These are phyloP conservation scores for Eustalomyia histrio DNA, from an alignment of 2,888 invertebrate genomes.

Conservation along the genomic window DNA sequence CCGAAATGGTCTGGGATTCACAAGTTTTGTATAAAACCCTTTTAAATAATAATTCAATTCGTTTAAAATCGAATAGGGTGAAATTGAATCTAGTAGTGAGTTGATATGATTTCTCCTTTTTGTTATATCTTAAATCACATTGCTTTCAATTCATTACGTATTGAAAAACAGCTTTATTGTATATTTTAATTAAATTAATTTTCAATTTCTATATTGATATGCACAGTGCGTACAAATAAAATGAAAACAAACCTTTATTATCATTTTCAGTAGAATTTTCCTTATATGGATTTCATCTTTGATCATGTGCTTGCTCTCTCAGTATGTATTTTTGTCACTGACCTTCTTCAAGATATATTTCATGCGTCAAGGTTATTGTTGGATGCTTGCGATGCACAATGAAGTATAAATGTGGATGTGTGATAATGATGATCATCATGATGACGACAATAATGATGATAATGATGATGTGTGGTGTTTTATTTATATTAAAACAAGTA, in stretches of 20 bases:
- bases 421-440: background rate
- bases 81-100: no score
- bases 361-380: slow-evolving; percentile 62
- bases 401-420: background rate
- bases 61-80: no score
- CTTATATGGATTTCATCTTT: slow-evolving; percentile 33
- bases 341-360: slow-evolving; percentile 60
- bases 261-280: slow-evolving; percentile 55
- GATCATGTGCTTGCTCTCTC: slow-evolving; percentile 28
- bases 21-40: no score
- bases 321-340: slow-evolving; percentile 56
- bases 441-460: background rate
- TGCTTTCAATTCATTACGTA: no score
- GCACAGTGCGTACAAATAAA: slow-evolving; percentile 13
- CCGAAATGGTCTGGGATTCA: no score
- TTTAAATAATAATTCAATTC: no score
- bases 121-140: no score
- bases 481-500: slow-evolving; percentile 33
- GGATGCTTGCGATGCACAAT: slow-evolving; percentile 29
- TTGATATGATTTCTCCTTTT: no score
- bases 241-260: slow-evolving; percentile 35
- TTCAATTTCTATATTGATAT: slow-evolving; percentile 41
- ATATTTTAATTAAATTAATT: slow-evolving; percentile 44
- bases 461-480: slow-evolving; percentile 17
- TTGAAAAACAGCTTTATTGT: slow-evolving; percentile 10